These are phyloP conservation scores for Syrista parreyssii DNA, from an alignment of 2,888 invertebrate species.

Conservation along the genomic window DNA sequence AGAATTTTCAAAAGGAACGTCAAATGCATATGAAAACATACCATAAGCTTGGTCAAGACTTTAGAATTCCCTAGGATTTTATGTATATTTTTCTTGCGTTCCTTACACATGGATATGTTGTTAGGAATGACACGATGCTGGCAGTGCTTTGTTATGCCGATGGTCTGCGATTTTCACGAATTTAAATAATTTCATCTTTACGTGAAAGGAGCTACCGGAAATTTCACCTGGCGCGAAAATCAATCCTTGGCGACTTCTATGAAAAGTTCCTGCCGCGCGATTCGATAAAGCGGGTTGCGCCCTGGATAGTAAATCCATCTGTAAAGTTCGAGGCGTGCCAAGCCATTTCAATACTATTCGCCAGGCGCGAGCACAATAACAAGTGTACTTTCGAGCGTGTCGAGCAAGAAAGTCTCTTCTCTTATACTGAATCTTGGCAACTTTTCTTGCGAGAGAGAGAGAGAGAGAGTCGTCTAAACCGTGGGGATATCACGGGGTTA, in stretches of 20 bases:
- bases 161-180: background rate
- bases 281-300: background rate
- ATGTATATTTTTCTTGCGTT: background rate
- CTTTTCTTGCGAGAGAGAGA: background rate
- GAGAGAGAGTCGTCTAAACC: conserved; percentile 18
- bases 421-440: background rate
- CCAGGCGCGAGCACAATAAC: conserved; percentile 7
- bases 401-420: conserved; percentile 3
- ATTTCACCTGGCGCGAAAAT: background rate
- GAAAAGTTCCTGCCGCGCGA: background rate
- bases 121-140: background rate
- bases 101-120: background rate
- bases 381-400: conserved; percentile 3
- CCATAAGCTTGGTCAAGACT: background rate
- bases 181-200: background rate
- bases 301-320: conserved; percentile 1
- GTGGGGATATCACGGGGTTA: conserved; percentile 3
- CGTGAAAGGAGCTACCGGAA: background rate
- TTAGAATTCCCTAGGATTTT: background rate
- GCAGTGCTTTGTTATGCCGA: background rate
- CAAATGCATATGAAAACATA: background rate
- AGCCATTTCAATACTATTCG: conserved; percentile 4
- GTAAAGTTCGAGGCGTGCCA: conserved; percentile 1
- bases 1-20: background rate
- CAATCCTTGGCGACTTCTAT: background rate